Evolutionary conservation across 2,888 invertebrate genomes (phyloP), one percentile per base, ranked within the genome.

Genomic region (Drosophila histrio): DNA sequence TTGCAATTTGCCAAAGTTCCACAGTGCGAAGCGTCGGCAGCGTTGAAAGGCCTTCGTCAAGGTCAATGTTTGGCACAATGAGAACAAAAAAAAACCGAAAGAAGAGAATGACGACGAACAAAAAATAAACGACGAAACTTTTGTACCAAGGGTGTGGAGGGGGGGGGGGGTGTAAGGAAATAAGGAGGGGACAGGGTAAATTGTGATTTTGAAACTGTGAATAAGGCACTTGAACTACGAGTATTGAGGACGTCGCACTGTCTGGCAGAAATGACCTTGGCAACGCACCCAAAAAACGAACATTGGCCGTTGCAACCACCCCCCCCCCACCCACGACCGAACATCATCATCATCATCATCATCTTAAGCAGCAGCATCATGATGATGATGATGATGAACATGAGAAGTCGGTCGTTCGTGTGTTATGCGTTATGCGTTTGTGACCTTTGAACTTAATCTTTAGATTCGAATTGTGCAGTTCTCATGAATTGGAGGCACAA

Each of bases 51-150:
- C 71, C 70, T 41, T 32, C 52, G 68, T 64, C 87, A 82, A 84
- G 87, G 81, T 80, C 87, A 87, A 80, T 43, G 54, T 43, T 54
- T 54, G 38, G 32, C 49, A 38, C 44, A 61, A n/a, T 54, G 8
- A 41, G 34, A 36, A 32, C 46, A 17, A 36, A 9, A 15, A 22
- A 15, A 19, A 41, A 17, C 36, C 26, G 22, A 15, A 11, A 49
- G 11, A 22, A 34, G 19, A 28, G 22, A 56, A 44, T n/a, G n/a
- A n/a, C n/a, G n/a, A n/a, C n/a, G 39, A 41, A 21, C 19, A 26
- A 38, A 24, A 38, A 17, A 53, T 22, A n/a, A 50, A 24, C 64
- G 15, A 32, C 17, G 28, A 57, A 46, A 39, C n/a, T 58, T 39
- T 50, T 17, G 39, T 13, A n/a, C 21, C 9, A 26, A 3, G 15